Conservation (phyloP, 1,140 invertebrate genomes). For the Anastrepha obliqua region DNA sequence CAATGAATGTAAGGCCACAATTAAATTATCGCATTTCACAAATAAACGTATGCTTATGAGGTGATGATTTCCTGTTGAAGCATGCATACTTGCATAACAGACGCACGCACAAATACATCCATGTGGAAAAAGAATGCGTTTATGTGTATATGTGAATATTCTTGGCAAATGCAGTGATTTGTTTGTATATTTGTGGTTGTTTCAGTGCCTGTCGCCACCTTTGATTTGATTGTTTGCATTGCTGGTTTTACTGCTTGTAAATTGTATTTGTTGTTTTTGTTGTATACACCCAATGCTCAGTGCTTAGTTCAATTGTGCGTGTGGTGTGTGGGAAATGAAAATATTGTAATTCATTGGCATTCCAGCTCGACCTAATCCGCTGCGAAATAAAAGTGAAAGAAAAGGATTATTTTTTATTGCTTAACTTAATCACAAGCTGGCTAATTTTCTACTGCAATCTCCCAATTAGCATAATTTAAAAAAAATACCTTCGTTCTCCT, state of each 20-base stretch:
- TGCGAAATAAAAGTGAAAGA: background rate
- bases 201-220: constrained; percentile 30
- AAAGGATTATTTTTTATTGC: background rate
- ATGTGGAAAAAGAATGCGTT: background rate
- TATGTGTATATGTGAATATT: background rate
- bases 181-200: constrained; percentile 39
- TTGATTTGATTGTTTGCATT: background rate
- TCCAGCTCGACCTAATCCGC: background rate
- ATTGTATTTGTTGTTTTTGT: background rate
- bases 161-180: background rate
- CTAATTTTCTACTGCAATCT: background rate
- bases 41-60: constrained; percentile 42
- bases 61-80: background rate
- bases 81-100: background rate
- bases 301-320: constrained; percentile 48
- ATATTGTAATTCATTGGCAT: constrained; percentile 20
- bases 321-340: constrained; percentile 46
- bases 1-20: constrained; percentile 50
- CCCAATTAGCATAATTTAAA: background rate
- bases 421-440: background rate
- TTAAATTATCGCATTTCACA: constrained; percentile 52
- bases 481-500: no score
- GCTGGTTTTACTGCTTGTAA: background rate
- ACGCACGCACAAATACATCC: background rate
- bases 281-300: background rate